phyloP scores from a whole-genome alignment of 2,797 vertebrate species.

The Chromobotia macracanthus region DNA sequence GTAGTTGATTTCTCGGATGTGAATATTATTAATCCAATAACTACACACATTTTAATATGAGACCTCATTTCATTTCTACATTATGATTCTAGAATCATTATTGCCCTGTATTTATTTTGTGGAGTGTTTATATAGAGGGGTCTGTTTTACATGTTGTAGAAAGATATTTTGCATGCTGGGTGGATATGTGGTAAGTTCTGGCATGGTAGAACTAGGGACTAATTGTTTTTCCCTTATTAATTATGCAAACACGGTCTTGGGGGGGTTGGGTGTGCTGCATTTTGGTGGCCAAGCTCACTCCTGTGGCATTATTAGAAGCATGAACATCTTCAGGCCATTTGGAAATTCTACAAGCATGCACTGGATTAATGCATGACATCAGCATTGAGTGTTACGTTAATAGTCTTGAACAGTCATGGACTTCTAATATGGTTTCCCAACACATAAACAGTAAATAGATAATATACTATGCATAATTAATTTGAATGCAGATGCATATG shows the following conservation, averaged over 20 bases:
- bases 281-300: constrained; percentile 24
- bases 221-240: constrained; percentile 28
- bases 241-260: constrained; percentile 35
- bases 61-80: constrained; percentile 4
- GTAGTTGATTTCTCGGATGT: neutral
- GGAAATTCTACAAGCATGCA: constrained; percentile 50
- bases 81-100: neutral
- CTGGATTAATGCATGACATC: constrained; percentile 48
- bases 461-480: neutral
- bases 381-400: constrained; percentile 23
- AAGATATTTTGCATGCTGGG: constrained; percentile 56
- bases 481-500: neutral
- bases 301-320: constrained; percentile 43
- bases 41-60: neutral
- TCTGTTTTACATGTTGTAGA: constrained; percentile 28
- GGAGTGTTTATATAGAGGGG: constrained; percentile 15
- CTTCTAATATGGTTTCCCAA: constrained; percentile 17
- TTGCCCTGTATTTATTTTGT: constrained; percentile 7
- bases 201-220: constrained; percentile 49
- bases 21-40: constrained; percentile 46
- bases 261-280: constrained; percentile 34
- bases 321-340: constrained; percentile 52
- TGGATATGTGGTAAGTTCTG: constrained; percentile 52
- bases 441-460: neutral
- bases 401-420: constrained; percentile 8